These are phyloP conservation scores for Lordiphosa clarofinis DNA, from an alignment of 1,140 invertebrate genomes.

Conservation along the genomic window DNA sequence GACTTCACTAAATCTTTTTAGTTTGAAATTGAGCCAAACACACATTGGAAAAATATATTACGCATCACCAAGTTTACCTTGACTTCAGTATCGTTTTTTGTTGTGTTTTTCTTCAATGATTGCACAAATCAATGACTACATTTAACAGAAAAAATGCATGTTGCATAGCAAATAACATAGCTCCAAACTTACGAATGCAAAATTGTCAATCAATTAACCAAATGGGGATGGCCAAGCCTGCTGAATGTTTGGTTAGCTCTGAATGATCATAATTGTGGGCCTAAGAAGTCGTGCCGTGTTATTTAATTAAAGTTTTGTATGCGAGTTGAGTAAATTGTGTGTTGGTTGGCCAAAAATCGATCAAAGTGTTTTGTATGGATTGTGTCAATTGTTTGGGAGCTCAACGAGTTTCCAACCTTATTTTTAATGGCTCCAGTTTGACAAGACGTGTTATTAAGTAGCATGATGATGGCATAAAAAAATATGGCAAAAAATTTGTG, in stretches of 20 bases:
- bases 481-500: slow-evolving; percentile 40
- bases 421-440: slow-evolving; percentile 65
- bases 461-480: slow-evolving; percentile 63
- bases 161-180: slow-evolving; percentile 34
- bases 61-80: slow-evolving; percentile 15
- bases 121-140: slow-evolving; percentile 47
- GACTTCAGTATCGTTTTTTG: not conserved
- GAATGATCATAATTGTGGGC: slow-evolving; percentile 27
- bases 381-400: slow-evolving; percentile 20
- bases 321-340: not conserved
- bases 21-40: too few species aligned
- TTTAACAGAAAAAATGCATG: slow-evolving; percentile 35
- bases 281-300: slow-evolving; percentile 23
- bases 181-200: slow-evolving; percentile 37
- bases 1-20: too few species aligned
- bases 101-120: slow-evolving; percentile 27
- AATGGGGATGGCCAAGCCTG: slow-evolving; percentile 24
- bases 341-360: not conserved
- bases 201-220: slow-evolving; percentile 54
- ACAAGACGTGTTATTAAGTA: slow-evolving; percentile 59
- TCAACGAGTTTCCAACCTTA: slow-evolving; percentile 32
- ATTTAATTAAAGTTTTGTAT: slow-evolving; percentile 23
- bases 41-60: too few species aligned
- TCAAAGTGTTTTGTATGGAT: too few species aligned
- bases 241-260: slow-evolving; percentile 18